phyloP scores from a whole-genome alignment of 1,140 invertebrate species.

The Lerema accius region DNA sequence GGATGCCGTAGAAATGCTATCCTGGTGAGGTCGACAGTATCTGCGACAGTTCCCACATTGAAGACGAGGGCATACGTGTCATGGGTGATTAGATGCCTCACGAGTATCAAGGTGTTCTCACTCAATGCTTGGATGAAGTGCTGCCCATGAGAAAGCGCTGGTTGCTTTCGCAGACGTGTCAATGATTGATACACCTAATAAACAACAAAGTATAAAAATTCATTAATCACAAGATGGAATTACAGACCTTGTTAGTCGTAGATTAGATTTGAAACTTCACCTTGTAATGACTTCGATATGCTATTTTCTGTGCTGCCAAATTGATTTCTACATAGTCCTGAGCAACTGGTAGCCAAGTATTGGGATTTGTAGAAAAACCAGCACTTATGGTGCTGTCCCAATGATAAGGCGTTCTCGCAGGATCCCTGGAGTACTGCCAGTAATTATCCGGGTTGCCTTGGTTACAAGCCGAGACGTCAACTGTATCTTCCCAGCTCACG shows the following conservation, averaged over 20 bases:
- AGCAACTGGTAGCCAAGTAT: conserved; percentile 87
- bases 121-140: conserved; percentile 56
- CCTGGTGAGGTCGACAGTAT: conserved; percentile 40
- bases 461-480: too few relatives aligned
- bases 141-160: conserved; percentile 58
- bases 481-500: too few relatives aligned
- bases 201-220: conserved; percentile 15
- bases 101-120: conserved; percentile 44
- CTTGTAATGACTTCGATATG: conserved; percentile 63
- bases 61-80: conserved; percentile 49
- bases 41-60: conserved; percentile 41
- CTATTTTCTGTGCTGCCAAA: conserved; percentile 61
- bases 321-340: conserved; percentile 84
- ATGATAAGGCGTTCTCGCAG: conserved; percentile 89
- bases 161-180: conserved; percentile 46
- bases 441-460: too few relatives aligned
- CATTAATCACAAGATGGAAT: too few relatives aligned
- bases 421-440: conserved; percentile 85
- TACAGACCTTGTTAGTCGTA: too few relatives aligned
- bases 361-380: conserved; percentile 84
- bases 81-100: conserved; percentile 43
- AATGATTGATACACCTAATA: conserved; percentile 62
- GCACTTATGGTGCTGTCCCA: conserved; percentile 87
- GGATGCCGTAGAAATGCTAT: conserved; percentile 46
- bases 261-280: too few relatives aligned